Percentiles rank a stretch among this genome's conserved stretches.
These are phyloP conservation scores for Eriocheir sinensis DNA, from an alignment of 1,140 invertebrate species.

Conservation along the genomic window DNA sequence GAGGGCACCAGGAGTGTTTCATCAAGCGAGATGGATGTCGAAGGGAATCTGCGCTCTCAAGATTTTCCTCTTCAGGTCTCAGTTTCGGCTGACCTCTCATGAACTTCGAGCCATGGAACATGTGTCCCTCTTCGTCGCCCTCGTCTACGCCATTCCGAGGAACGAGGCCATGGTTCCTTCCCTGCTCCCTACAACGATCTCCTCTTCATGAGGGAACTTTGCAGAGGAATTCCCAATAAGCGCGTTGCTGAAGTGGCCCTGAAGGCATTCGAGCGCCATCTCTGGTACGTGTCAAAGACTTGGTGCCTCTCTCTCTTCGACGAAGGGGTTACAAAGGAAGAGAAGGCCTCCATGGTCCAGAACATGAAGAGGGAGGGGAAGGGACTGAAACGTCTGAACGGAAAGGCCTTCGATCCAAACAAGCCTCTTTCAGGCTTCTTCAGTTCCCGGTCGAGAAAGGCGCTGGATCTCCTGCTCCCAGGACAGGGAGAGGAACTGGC, in stretches of 20 bases:
- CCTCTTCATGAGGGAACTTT: neutral
- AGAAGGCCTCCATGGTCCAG: neutral
- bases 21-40: conserved; percentile 24
- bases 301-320: neutral
- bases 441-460: neutral
- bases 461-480: neutral
- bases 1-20: neutral
- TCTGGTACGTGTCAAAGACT: neutral
- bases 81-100: neutral
- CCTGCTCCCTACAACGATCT: neutral
- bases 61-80: conserved; percentile 16
- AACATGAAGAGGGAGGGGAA: conserved; percentile 7
- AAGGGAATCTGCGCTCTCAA: conserved; percentile 27
- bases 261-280: neutral
- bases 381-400: neutral
- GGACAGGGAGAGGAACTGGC: neutral
- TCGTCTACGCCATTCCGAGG: neutral
- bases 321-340: conserved; percentile 21
- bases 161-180: neutral
- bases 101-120: conserved; percentile 1
- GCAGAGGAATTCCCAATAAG: neutral
- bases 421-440: neutral
- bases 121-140: neutral
- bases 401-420: neutral
- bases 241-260: neutral